Percentiles rank a stretch among this genome's conserved stretches.
phyloP scores from a whole-genome alignment of 2,888 invertebrate genomes.

The Lysandra bellargus region DNA sequence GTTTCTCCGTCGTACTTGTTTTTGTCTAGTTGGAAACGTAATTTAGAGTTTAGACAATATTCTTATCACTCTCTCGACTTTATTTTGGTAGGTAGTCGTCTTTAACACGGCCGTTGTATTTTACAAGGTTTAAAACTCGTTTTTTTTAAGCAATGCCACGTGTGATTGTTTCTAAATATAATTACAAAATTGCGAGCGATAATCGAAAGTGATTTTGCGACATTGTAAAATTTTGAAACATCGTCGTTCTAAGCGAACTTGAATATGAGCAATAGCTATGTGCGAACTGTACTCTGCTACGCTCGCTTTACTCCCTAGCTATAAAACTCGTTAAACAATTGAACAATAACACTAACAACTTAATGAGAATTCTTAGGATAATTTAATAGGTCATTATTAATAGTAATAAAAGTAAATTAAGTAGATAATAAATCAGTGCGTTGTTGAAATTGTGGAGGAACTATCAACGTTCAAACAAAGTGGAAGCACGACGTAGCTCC shows the following conservation, averaged over 20 bases:
- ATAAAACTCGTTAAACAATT: constrained; percentile 7
- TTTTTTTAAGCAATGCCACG: constrained; percentile 3
- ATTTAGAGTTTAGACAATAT: not conserved
- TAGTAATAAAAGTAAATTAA: not conserved
- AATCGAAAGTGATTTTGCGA: constrained; percentile 25
- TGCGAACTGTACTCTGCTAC: not conserved
- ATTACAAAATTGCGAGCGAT: constrained; percentile 7
- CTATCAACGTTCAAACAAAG: constrained; percentile 33
- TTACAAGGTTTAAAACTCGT: not conserved
- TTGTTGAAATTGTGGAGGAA: constrained; percentile 31
- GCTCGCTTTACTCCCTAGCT: not conserved
- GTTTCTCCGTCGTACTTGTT: not conserved
- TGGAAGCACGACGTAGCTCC: constrained; percentile 34
- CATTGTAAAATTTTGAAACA: constrained; percentile 14
- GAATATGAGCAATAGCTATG: not conserved
- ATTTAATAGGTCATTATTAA: constrained; percentile 10
- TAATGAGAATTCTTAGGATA: constrained; percentile 6
- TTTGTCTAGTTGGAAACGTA: not conserved
- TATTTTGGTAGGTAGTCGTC: not conserved
- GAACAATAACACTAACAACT: constrained; percentile 9
- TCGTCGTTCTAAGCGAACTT: not conserved
- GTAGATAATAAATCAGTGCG: not conserved
- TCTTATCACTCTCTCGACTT: not conserved
- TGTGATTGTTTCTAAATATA: constrained; percentile 6
- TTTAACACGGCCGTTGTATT: not conserved